Evolutionary conservation across 2,113 vertebrate genomes (phyloP).

Genomic region (Phrynosoma platyrhinos): DNA sequence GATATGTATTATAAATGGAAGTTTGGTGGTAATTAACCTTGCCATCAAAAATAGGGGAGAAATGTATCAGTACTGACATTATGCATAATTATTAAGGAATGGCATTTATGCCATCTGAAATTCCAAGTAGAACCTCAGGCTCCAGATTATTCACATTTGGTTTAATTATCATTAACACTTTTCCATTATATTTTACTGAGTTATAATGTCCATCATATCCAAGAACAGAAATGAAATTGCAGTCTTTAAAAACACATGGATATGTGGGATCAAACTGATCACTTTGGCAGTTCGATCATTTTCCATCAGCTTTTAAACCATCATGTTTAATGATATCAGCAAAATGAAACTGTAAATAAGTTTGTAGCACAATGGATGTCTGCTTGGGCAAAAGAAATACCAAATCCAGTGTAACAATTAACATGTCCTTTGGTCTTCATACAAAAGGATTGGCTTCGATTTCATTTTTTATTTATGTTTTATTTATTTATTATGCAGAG

Average conservation of each 20-base stretch:
- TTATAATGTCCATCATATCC: constrained; percentile 58
- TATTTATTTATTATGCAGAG: too few relatives aligned
- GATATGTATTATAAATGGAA: constrained; percentile 62
- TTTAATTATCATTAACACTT: constrained; percentile 81
- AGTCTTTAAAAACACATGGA: constrained; percentile 42
- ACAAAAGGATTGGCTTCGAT: too few relatives aligned
- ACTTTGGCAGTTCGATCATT: too few relatives aligned
- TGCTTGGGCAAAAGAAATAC: background rate
- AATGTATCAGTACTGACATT: constrained; percentile 71
- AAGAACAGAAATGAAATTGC: constrained; percentile 26
- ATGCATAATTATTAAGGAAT: constrained; percentile 78
- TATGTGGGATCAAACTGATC: constrained; percentile 10
- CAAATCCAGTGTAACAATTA: too few relatives aligned
- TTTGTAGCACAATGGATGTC: background rate
- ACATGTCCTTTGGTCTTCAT: too few relatives aligned
- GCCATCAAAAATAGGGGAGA: constrained; percentile 72
- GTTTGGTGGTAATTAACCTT: constrained; percentile 76
- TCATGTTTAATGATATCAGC: fast-evolving
- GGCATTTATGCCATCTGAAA: constrained; percentile 75
- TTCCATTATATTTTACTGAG: constrained; percentile 74
- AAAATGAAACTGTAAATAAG: background rate
- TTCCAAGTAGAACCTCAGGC: constrained; percentile 74
- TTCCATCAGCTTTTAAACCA: too few relatives aligned
- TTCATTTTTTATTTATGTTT: too few relatives aligned
- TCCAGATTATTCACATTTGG: constrained; percentile 78